Conservation (phyloP, 2,888 invertebrate genomes). For the Tipula helvola region DNA sequence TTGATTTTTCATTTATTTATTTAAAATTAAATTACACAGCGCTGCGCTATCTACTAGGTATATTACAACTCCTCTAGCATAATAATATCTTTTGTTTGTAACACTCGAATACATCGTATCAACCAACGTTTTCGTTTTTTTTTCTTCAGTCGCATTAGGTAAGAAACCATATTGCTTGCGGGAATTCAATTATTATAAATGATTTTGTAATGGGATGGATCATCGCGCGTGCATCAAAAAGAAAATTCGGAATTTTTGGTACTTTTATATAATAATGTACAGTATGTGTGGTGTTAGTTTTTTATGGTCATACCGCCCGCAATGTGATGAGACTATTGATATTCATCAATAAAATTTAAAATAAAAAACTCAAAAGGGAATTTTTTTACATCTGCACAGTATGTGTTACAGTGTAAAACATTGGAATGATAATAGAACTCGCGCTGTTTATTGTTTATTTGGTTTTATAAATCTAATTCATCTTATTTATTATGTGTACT, state of each 20-base stretch:
- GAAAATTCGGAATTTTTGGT: neutral
- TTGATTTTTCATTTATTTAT: neutral
- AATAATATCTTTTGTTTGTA: neutral
- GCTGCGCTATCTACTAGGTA: neutral
- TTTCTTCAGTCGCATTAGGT: neutral
- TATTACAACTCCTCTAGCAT: neutral
- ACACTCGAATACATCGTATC: too few species aligned
- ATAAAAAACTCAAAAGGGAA: neutral
- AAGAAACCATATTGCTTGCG: neutral
- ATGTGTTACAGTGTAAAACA: neutral
- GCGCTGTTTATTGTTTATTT: neutral
- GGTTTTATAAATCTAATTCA: neutral
- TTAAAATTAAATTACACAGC: neutral
- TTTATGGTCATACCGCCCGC: neutral
- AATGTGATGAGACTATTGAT: slow-evolving; percentile 4
- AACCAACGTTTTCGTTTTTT: too few species aligned
- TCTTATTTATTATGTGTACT: neutral
- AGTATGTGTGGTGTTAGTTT: neutral
- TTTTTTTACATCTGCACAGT: neutral
- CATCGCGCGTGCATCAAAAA: neutral
- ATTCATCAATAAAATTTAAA: neutral
- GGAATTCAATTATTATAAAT: neutral
- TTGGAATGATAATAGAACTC: neutral
- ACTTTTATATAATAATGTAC: neutral
- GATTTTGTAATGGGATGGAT: neutral